These are phyloP conservation scores for Zaprionus bogoriensis DNA, from an alignment of 2,888 invertebrate species.

Conservation along the genomic window DNA sequence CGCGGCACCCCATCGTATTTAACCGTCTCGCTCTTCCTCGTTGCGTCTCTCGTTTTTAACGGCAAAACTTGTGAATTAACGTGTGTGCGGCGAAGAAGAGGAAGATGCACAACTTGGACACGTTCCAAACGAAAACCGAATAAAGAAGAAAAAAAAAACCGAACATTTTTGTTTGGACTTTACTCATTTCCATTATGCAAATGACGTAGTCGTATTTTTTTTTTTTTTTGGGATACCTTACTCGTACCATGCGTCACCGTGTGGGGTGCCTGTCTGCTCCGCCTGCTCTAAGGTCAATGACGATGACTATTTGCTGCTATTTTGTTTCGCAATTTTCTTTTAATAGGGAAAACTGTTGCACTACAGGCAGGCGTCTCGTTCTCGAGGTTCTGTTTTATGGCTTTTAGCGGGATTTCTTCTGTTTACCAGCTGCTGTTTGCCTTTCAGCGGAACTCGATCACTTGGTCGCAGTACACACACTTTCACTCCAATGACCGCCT, in stretches of 20 bases:
- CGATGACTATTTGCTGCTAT: constrained; percentile 19
- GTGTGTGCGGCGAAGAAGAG: constrained; percentile 9
- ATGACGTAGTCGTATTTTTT: constrained; percentile 36
- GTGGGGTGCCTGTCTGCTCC: background rate
- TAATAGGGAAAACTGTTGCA: constrained; percentile 2
- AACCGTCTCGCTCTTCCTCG: background rate
- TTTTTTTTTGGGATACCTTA: constrained; percentile 8
- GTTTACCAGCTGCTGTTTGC: constrained; percentile 27
- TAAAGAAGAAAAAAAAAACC: constrained; percentile 4
- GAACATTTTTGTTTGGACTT: constrained; percentile 29
- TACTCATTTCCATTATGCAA: constrained; percentile 66
- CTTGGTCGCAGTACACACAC: constrained; percentile 22
- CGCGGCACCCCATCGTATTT: background rate
- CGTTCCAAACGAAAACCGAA: too few relatives aligned
- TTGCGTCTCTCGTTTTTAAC: constrained; percentile 19
- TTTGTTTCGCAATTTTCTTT: background rate
- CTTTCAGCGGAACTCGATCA: constrained; percentile 26
- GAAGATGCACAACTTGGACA: constrained; percentile 38
- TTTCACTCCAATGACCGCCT: constrained; percentile 26
- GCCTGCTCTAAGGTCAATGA: constrained; percentile 45
- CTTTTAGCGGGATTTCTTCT: background rate
- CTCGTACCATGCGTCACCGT: constrained; percentile 29
- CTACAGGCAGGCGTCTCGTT: background rate
- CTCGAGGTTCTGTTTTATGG: background rate
- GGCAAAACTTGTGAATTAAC: constrained; percentile 58